phyloP scores from a whole-genome alignment of 2,113 vertebrate genomes.

The Eurypyga helias region DNA sequence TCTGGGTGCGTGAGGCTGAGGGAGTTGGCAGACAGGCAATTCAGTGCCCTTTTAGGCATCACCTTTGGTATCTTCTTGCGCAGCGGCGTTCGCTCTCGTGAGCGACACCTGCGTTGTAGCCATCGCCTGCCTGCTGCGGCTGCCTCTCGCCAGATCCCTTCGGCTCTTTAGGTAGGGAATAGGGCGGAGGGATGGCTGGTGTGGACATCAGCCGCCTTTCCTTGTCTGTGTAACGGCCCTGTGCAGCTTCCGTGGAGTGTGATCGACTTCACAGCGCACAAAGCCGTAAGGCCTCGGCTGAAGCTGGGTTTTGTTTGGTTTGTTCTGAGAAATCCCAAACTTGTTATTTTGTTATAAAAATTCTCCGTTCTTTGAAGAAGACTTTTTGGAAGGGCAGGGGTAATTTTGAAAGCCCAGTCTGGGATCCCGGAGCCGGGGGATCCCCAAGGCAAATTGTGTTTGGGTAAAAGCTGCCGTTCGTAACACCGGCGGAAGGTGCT shows the following conservation, averaged over 20 bases:
- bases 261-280: no score
- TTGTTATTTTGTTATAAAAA: neutral
- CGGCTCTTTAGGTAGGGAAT: neutral
- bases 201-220: fast-evolving
- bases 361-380: neutral
- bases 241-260: neutral
- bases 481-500: neutral
- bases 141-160: neutral
- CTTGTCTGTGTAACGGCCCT: no score
- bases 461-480: neutral
- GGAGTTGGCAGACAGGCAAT: neutral
- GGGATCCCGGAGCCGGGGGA: neutral
- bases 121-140: neutral
- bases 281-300: neutral
- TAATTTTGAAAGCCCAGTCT: neutral
- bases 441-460: neutral
- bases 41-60: neutral
- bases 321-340: neutral
- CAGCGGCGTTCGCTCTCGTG: neutral
- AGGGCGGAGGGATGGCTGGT: neutral
- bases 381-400: neutral
- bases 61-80: neutral
- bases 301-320: neutral
- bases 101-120: neutral
- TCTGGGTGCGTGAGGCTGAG: neutral